Evolutionary conservation across 2,888 invertebrate genomes (phyloP).

Genomic region (Malacosoma neustria): DNA sequence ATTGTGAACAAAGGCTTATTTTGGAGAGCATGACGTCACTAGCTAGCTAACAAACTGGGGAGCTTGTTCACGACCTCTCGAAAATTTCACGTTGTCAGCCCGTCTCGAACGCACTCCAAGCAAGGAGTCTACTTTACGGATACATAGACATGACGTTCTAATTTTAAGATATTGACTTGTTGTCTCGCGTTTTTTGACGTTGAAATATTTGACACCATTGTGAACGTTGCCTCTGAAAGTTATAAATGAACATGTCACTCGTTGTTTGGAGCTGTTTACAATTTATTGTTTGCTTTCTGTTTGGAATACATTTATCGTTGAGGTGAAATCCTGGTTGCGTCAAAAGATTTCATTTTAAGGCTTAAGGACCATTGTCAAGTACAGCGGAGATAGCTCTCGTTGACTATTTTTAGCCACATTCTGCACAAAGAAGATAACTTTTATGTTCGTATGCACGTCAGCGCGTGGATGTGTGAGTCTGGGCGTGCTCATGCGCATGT

Average conservation of each 20-base stretch:
- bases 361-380: no score
- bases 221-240: neutral
- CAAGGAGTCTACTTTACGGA: conserved; percentile 40
- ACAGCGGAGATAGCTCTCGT: no score
- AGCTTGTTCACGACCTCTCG: conserved; percentile 30
- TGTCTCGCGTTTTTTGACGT: neutral
- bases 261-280: neutral
- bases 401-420: no score
- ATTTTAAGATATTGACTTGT: conserved; percentile 8
- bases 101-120: conserved; percentile 34
- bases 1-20: conserved; percentile 16
- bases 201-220: neutral
- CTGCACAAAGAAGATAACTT: no score
- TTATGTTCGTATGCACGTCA: no score
- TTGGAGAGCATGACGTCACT: conserved; percentile 29
- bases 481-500: no score
- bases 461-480: no score
- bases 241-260: neutral
- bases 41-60: conserved; percentile 31
- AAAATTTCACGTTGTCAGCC: conserved; percentile 37
- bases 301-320: no score
- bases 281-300: neutral
- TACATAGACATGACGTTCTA: conserved; percentile 14
- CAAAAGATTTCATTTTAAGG: no score
- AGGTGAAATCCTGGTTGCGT: no score